Evolutionary conservation across 2,888 invertebrate species (phyloP), one percentile per base, ranked within the genome.

Genomic region (Chrysopilus asiliformis): DNA sequence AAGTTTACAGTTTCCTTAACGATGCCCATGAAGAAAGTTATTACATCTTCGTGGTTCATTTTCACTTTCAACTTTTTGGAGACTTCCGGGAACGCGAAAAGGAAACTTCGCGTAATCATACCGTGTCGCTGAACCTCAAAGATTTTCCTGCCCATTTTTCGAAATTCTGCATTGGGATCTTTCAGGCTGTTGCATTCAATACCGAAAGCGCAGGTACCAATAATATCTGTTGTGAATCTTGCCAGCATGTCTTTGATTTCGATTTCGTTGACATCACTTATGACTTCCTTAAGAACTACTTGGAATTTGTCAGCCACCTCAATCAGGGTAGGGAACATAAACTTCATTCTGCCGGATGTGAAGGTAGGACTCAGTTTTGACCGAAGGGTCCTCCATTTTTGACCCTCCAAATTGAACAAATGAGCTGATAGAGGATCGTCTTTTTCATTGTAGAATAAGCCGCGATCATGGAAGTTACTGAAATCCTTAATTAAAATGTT

Each of bases 151-250:
- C 54, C 56, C 15, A 52, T 40, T 2, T 38, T 32, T 7, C 57
- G 49, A 42, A 65, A 65, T 32, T 57, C 53, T 0, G 55, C 49
- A 42, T 61, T 46, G 0, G 60, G 53, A 45, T 65, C 47, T 12
- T 50, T 52, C 12, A 67, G 50, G 27, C 60, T 58, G 38, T 67
- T 64, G 42, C 61, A 57, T 13, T 65, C 56, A 1, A 67, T 52
- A 4, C 67, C 68, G 46, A 68, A 67, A 1, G 58, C 64, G 43
- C 64, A 60, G 3, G 50, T 52, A 12, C 64, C 66, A 38, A 69
- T 68, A 0, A 68, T 64, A 47, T 70, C 69, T 6, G 64, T 65
- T 0, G 67, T 66, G 32, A 55, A 69, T 16, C 61, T 55, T 0
- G 60, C 59, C 19, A 60, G 49, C 1, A 63, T 36, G 10, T 65